Evolutionary conservation across 2,888 invertebrate genomes (phyloP).

Genomic region (Caenorhabditis becei): DNA sequence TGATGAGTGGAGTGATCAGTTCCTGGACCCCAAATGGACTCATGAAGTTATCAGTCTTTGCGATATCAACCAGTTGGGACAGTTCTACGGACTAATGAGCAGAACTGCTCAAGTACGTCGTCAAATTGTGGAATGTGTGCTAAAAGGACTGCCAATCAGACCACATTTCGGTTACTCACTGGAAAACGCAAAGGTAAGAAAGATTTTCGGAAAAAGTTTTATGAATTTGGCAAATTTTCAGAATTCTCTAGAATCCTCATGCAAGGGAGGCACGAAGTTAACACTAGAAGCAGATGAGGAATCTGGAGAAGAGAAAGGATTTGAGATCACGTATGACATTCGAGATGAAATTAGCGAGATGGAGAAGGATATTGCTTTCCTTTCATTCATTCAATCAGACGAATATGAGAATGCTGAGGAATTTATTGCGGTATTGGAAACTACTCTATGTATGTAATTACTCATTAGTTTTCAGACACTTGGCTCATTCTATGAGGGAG

Average conservation of each 20-base stretch:
- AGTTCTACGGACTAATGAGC: slow-evolving; percentile 76
- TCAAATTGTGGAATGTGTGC: slow-evolving; percentile 74
- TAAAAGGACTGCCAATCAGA: slow-evolving; percentile 76
- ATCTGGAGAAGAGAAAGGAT: slow-evolving; percentile 58
- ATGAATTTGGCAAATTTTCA: slow-evolving; percentile 21
- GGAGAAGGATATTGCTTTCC: slow-evolving; percentile 75
- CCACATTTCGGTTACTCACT: slow-evolving; percentile 72
- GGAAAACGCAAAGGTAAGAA: slow-evolving; percentile 75
- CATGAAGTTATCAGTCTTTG: slow-evolving; percentile 76
- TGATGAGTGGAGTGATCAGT: slow-evolving; percentile 78
- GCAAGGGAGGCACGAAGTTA: slow-evolving; percentile 62
- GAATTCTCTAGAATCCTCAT: slow-evolving; percentile 72
- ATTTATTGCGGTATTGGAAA: slow-evolving; percentile 69
- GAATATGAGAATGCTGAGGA: slow-evolving; percentile 76
- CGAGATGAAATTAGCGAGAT: slow-evolving; percentile 74
- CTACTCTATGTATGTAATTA: neutral
- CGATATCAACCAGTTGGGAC: slow-evolving; percentile 70
- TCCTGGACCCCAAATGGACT: slow-evolving; percentile 78
- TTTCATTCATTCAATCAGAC: slow-evolving; percentile 75
- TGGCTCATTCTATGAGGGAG: slow-evolving; percentile 70
- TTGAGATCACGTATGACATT: slow-evolving; percentile 69
- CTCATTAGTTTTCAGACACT: slow-evolving; percentile 63
- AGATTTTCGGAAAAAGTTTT: neutral
- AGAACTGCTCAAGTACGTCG: slow-evolving; percentile 75
- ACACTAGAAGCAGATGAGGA: slow-evolving; percentile 64